Evolutionary conservation across 1,140 invertebrate genomes (phyloP), one percentile per base, ranked within the genome.

Genomic region (Palaemon carinicauda): DNA sequence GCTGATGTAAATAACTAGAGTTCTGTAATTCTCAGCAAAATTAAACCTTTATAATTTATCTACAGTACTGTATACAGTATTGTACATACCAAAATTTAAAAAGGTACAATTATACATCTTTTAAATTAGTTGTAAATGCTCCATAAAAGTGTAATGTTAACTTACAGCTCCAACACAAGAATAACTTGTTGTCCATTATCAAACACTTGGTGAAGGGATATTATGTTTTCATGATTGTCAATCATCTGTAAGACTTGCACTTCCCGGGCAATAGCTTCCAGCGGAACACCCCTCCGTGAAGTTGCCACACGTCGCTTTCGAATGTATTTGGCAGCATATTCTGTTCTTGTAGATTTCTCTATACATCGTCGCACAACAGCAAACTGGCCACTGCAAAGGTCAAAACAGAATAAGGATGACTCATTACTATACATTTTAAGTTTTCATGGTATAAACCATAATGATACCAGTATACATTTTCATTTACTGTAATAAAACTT

Each of bases 261-360:
- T 90, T 94, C 93, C 82, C 92, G 91, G 80, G 93, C 91, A 79
- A 94, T 94, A 87, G 93, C 92, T 83, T 93, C 92, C 27, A 91
- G 90, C 60, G 93, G 91, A 19, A 94, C 93, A 79, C 92, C 92
- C 19, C 91, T 86, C 24, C 92, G 88, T 60, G 89, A 90, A 14
- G 90, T 90, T 4, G 90, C 91, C 87, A 92, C 91, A 24, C 93
- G 90, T 7, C 92, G 89, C 87, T 94, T 94, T 80, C 92, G 90
- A 73, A 94, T 93, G 90, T 93, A 94, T 90, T 94, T 94, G 50
- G 93, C 93, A 7, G 93, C 93, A 90, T 91, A 93, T 86, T 92
- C 91, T 21, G 89, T 82, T 9, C 91, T 89, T 10, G 92, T 92
- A 19, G 89, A 84, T 79, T 90, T 91, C 41, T 92, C 89, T 33